phyloP scores from a whole-genome alignment of 2,888 invertebrate species.

The Anthophora plumipes region DNA sequence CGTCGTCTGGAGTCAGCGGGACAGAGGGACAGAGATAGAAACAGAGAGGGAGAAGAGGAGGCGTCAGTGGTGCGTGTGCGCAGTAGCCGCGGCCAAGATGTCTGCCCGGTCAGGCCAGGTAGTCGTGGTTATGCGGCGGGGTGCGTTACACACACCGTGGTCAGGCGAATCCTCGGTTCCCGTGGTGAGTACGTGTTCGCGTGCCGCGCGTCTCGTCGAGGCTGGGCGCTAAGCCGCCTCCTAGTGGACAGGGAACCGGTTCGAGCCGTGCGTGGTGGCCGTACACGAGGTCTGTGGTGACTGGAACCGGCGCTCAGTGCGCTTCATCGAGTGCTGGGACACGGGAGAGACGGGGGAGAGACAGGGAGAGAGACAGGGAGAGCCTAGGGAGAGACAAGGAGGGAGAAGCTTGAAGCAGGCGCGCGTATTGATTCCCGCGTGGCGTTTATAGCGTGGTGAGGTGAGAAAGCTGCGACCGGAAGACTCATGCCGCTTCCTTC shows the following conservation, averaged over 20 bases:
- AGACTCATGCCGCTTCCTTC: conserved; percentile 70
- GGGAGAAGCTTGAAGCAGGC: conserved; percentile 69
- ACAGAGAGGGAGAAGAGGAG: conserved; percentile 29
- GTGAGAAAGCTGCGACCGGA: conserved; percentile 73
- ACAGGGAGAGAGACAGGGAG: conserved; percentile 33
- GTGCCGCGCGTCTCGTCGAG: conserved; percentile 24
- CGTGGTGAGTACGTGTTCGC: conserved; percentile 32
- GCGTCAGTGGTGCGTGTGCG: conserved; percentile 71
- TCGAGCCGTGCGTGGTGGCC: neutral
- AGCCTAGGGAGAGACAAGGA: conserved; percentile 50
- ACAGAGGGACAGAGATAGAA: conserved; percentile 25
- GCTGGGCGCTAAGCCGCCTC: neutral
- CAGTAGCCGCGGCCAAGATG: conserved; percentile 76
- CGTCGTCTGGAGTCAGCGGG: conserved; percentile 44
- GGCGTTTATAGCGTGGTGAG: conserved; percentile 72
- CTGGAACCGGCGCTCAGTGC: conserved; percentile 19
- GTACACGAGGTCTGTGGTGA: conserved; percentile 17
- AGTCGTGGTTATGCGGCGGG: conserved; percentile 75
- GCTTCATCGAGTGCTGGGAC: conserved; percentile 21
- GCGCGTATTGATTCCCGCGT: conserved; percentile 75
- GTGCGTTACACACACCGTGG: conserved; percentile 68
- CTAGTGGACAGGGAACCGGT: neutral
- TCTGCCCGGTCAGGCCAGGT: conserved; percentile 73
- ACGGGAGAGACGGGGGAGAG: conserved; percentile 24
- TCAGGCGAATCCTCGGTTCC: conserved; percentile 45